phyloP scores from a whole-genome alignment of 1,140 invertebrate species.

The Drosophila kohkoa region DNA sequence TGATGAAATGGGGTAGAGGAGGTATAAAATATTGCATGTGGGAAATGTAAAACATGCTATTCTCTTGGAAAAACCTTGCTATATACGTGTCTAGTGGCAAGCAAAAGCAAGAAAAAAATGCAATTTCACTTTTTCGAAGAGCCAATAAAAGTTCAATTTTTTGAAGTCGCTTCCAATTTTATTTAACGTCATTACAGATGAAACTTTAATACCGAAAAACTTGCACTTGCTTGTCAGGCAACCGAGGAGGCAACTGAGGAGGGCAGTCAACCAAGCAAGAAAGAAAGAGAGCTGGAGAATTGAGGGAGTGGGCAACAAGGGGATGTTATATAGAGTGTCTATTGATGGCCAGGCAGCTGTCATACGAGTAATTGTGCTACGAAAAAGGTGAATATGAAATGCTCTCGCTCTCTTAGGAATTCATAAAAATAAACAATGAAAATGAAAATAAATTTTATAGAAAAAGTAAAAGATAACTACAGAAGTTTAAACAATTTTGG shows the following conservation, averaged over 20 bases:
- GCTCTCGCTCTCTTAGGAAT: slow-evolving; percentile 34
- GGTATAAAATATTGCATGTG: slow-evolving; percentile 47
- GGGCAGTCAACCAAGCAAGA: slow-evolving; percentile 1
- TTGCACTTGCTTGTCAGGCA: slow-evolving; percentile 55
- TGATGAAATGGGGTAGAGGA: neutral
- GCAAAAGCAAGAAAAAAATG: slow-evolving; percentile 32
- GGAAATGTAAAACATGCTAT: slow-evolving; percentile 54
- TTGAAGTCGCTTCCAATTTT: slow-evolving; percentile 81
- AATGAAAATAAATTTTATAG: neutral
- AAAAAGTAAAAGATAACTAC: no score
- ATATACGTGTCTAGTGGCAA: neutral
- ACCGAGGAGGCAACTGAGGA: neutral
- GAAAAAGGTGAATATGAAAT: slow-evolving; percentile 61
- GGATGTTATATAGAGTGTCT: slow-evolving; percentile 47
- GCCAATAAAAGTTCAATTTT: slow-evolving; percentile 81
- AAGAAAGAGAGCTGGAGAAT: slow-evolving; percentile 9
- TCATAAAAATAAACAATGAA: neutral
- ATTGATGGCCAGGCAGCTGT: slow-evolving; percentile 56
- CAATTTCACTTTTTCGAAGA: slow-evolving; percentile 70
- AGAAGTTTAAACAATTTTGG: no score
- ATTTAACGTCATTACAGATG: slow-evolving; percentile 81
- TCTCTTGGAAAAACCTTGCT: slow-evolving; percentile 9
- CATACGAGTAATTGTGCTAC: slow-evolving; percentile 48
- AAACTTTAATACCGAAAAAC: slow-evolving; percentile 78
- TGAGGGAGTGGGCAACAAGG: neutral